Conservation (phyloP, 2,888 invertebrate species). For the Sinohyriopsis cumingii region DNA sequence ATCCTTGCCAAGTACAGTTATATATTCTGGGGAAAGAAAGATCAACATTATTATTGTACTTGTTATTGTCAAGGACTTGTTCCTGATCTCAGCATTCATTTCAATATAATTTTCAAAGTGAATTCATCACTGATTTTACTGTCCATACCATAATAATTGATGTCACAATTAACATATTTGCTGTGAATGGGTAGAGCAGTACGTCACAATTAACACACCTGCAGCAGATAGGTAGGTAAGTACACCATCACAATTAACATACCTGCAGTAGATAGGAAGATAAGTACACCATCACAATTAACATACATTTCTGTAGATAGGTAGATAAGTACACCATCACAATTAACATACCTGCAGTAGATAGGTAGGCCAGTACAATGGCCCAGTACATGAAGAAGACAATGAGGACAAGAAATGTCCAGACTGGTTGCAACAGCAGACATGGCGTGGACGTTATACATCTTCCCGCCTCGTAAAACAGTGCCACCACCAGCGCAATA, state of each 20-base stretch:
- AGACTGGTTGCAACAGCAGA: slow-evolving; percentile 82
- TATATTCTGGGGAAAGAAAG: too few relatives aligned
- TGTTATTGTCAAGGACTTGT: too few relatives aligned
- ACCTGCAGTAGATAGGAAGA: slow-evolving; percentile 80
- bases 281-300: slow-evolving; percentile 77
- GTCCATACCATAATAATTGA: background rate
- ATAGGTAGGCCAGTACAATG: slow-evolving; percentile 84
- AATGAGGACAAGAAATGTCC: slow-evolving; percentile 84
- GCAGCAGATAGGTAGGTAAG: slow-evolving; percentile 59
- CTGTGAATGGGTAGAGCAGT: background rate
- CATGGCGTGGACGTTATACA: slow-evolving; percentile 89
- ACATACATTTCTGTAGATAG: slow-evolving; percentile 74
- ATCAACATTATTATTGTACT: too few relatives aligned
- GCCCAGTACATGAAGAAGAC: slow-evolving; percentile 91
- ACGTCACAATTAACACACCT: slow-evolving; percentile 75
- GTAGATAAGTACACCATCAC: background rate
- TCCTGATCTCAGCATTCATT: too few relatives aligned
- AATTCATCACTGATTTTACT: too few relatives aligned
- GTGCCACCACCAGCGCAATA: slow-evolving; percentile 78
- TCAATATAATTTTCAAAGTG: too few relatives aligned
- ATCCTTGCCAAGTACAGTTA: too few relatives aligned
- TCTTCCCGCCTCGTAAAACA: slow-evolving; percentile 92
- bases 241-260: slow-evolving; percentile 67
- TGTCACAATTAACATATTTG: background rate
- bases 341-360: slow-evolving; percentile 76